Evolutionary conservation across 1,140 invertebrate species (phyloP), one percentile per base, ranked within the genome.

Genomic region (Bombus balteatus): DNA sequence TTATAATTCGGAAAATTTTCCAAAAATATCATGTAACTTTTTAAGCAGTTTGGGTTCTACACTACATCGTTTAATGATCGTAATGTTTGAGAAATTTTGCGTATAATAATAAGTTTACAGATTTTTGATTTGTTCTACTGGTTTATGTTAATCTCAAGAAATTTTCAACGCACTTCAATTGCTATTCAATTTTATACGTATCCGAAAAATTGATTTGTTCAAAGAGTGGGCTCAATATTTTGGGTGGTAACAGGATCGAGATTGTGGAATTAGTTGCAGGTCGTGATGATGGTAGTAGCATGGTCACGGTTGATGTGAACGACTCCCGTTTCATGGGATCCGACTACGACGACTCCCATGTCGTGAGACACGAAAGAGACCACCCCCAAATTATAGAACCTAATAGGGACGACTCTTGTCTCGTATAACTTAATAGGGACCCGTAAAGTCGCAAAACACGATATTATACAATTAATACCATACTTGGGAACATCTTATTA

Each of bases 361-460:
- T 83, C 37, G 81, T 75, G 43, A 39, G 37, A 59, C 82, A 34
- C 65, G 65, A 66, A 34, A 18, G 32, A 79, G 77, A 79, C 77
- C 77, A 79, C 77, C 77, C 75, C 77, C 77, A 47, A 79, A 66
- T 39, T 47, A 25, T 79, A 62, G 37, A 79, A 79, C 77, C 62
- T 41, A 79, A 84, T 79, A 78, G 83, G 66, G 75, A 79, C 68
- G 53, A 79, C 68, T 71, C 66, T 53, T 57, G 66, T 65, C 70
- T 84, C 66, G 59, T n/a, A 59, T 39, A 57, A 84, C 66, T 34
- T n/a, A 77, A 57, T 68, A 41, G n/a, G 41, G 65, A 28, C n/a
- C 72, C 57, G 8, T 47, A 65, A 28, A 65, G 18, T 65, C 18
- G n/a, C 6, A 25, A 65, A 77, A 41, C 22, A 15, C 15, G 28